These are phyloP conservation scores for Acleris holmiana DNA, from an alignment of 2,888 invertebrate species.

Conservation along the genomic window DNA sequence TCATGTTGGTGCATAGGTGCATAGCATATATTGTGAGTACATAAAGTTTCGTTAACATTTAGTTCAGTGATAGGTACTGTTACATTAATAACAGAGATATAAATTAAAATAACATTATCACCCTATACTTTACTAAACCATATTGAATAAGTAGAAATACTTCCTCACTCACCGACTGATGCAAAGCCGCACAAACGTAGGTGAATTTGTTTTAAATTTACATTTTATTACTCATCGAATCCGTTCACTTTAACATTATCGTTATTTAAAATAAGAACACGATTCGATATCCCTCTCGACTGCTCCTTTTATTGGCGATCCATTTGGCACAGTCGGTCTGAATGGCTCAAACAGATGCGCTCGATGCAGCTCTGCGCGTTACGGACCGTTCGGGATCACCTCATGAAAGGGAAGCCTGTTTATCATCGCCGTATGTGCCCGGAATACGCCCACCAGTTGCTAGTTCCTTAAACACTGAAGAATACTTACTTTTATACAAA, in stretches of 20 bases:
- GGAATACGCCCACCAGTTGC: conserved; percentile 16
- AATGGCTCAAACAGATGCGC: conserved; percentile 29
- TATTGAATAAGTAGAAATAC: too few relatives aligned
- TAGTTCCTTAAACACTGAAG: neutral
- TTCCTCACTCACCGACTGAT: too few relatives aligned
- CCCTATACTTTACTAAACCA: too few relatives aligned
- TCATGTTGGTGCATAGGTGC: too few relatives aligned
- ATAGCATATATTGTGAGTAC: too few relatives aligned
- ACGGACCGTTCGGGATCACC: conserved; percentile 15
- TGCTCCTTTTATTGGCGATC: conserved; percentile 32
- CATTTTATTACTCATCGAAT: conserved; percentile 9
- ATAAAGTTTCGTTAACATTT: too few relatives aligned
- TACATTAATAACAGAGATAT: too few relatives aligned
- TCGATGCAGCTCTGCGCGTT: conserved; percentile 18
- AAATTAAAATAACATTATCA: too few relatives aligned
- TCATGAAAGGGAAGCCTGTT: conserved; percentile 18
- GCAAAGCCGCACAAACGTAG: neutral
- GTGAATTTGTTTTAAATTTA: conserved; percentile 6
- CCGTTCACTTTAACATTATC: conserved; percentile 22
- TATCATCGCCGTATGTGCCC: neutral
- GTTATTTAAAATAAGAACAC: conserved; percentile 35
- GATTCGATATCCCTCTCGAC: conserved; percentile 25
- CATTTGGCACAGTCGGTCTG: conserved; percentile 29
- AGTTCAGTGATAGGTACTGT: too few relatives aligned
- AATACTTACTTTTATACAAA: neutral